Evolutionary conservation across 2,113 vertebrate species (phyloP).

Genomic region (Azemiops feae): DNA sequence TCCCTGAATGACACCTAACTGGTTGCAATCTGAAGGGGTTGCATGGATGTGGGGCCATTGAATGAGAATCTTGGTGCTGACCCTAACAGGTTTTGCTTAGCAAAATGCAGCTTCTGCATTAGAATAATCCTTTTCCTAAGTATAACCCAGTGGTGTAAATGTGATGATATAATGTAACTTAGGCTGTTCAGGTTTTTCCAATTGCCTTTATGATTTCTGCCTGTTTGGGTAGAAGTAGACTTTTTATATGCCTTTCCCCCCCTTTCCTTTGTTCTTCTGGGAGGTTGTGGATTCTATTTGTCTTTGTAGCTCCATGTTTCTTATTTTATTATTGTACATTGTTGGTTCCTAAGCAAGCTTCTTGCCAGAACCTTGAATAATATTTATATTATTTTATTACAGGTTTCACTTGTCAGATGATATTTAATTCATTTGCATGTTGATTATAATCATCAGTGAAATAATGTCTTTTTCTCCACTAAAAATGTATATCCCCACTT

Average conservation of each 20-base stretch:
- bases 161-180: not conserved
- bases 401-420: not conserved
- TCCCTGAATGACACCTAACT: not conserved
- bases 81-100: not conserved
- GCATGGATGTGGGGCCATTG: not conserved
- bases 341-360: not conserved
- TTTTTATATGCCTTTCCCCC: not conserved
- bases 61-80: not conserved
- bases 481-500: not conserved
- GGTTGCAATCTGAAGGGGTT: not conserved
- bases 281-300: not conserved
- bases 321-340: not conserved
- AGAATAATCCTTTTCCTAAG: not conserved
- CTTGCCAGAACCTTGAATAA: not conserved
- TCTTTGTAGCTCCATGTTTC: not conserved
- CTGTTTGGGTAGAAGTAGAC: not conserved
- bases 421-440: not conserved
- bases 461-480: not conserved
- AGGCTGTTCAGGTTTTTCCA: not conserved
- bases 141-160: not conserved
- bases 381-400: not conserved
- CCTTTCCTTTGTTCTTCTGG: not conserved
- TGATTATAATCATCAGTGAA: not conserved
- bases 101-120: not conserved
- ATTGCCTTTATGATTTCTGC: not conserved